Evolutionary conservation across 2,888 invertebrate genomes (phyloP), one percentile per base, ranked within the genome.

Genomic region (Auanema freiburgensis): DNA sequence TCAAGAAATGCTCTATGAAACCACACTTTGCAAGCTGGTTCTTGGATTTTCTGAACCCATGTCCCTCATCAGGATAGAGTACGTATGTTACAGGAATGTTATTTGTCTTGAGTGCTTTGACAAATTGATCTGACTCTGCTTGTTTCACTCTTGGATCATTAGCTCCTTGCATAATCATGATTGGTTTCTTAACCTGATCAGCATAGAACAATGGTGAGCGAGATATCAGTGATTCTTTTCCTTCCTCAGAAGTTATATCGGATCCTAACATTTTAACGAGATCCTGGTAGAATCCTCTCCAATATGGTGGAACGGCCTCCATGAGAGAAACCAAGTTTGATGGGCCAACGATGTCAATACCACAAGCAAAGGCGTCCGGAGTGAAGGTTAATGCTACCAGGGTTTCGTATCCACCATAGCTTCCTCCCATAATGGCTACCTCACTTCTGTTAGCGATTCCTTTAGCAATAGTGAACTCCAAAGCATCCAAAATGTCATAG

Each of bases 61-160:
- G 81, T 14, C 81, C 82, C 64, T 82, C 82, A 61, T 82, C 80
- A 8, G 80, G 80, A 52, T 76, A 82, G 43, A 82, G 63, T 5
- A 82, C 67, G 60, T 82, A 82, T 23, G 79, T 80, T 21, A 82
- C 81, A 6, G 82, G 82, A 46, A 81, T 82, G 59, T 68, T 69
- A 58, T 78, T 79, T 63, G 72, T 71, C 64, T 82, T 75, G 11
- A 82, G 66, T 16, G 78, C 80, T 14, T 66, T 66, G 21, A 82
- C 81, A 62, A 82, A 80, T 63, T 81, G 82, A 57, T 82, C 79
- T 3, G 80, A 79, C 63, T 83, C 83, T 18, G 73, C 62, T 57
- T 83, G 79, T 56, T 76, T 75, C 55, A 83, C 83, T 33, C 81
- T 74, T 12, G 81, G 80, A 66, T 83, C 83, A 63, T 83, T 83